These are phyloP conservation scores for Aphis craccivora DNA, from an alignment of 1,140 invertebrate species.

Conservation along the genomic window DNA sequence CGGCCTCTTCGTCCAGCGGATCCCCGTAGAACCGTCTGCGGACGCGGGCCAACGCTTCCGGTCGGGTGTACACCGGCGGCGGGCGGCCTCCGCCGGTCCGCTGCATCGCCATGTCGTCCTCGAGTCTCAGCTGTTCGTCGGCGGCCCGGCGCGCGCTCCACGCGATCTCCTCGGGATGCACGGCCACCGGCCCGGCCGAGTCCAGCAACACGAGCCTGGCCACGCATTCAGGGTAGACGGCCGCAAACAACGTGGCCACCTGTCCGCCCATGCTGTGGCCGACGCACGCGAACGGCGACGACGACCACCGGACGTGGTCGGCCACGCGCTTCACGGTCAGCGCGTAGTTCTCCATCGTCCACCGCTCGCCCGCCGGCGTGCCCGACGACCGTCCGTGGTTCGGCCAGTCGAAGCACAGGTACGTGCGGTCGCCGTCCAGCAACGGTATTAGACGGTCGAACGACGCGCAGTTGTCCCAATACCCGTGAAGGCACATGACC, in stretches of 20 bases:
- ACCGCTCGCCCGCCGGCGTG: conserved; percentile 73
- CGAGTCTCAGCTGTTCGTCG: conserved; percentile 60
- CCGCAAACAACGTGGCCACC: conserved; percentile 79
- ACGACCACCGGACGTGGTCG: conserved; percentile 79
- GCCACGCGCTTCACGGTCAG: conserved; percentile 75
- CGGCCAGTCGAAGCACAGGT: conserved; percentile 79
- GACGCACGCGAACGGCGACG: conserved; percentile 71
- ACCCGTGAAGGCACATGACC: conserved; percentile 82
- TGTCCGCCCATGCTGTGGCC: conserved; percentile 84
- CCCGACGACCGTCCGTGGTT: conserved; percentile 84
- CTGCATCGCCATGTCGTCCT: conserved; percentile 57
- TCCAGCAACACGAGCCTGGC: conserved; percentile 77
- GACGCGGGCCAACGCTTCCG: conserved; percentile 72
- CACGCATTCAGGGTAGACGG: conserved; percentile 77
- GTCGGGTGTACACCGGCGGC: conserved; percentile 64
- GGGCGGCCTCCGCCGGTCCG: conserved; percentile 33
- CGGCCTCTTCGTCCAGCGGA: conserved; percentile 69
- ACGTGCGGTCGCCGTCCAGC: conserved; percentile 67
- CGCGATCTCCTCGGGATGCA: conserved; percentile 44
- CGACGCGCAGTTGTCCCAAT: conserved; percentile 88
- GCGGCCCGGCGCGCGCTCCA: conserved; percentile 61
- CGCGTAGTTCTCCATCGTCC: conserved; percentile 76
- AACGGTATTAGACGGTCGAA: conserved; percentile 82
- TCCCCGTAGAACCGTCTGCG: conserved; percentile 69
- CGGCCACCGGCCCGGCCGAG: conserved; percentile 59